A percentile compares a stretch with the other conserved stretches of the same genome.
Conservation (phyloP, 2,113 vertebrate genomes). For the Indri indri region DNA sequence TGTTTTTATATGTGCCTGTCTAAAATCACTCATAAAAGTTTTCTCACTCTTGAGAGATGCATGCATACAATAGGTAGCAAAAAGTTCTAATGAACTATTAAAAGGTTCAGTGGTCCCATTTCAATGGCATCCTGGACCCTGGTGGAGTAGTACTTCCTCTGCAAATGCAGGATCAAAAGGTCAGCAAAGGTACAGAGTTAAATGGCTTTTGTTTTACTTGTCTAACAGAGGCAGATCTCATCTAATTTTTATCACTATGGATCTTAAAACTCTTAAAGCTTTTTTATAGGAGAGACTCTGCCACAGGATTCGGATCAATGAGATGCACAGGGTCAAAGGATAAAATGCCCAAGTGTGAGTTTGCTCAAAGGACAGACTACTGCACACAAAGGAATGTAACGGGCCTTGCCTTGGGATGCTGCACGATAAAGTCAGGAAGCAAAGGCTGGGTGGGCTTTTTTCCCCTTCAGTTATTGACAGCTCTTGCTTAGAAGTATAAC, state of each 20-base stretch:
- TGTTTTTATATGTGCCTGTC: background rate
- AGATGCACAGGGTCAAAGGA: background rate
- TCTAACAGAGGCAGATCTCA: background rate
- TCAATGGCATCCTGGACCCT: background rate
- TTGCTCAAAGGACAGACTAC: background rate
- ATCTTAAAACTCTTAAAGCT: background rate
- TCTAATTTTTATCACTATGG: slow-evolving; percentile 17
- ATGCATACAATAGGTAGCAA: background rate
- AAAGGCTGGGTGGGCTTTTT: fast-evolving
- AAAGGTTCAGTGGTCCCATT: background rate
- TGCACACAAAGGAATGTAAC: fast-evolving
- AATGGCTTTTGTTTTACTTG: slow-evolving; percentile 31
- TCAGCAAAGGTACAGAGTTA: background rate
- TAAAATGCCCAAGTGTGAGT: background rate
- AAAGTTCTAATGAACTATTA: slow-evolving; percentile 18
- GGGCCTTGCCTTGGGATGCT: no score
- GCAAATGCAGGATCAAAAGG: slow-evolving; percentile 1
- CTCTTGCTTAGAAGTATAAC: background rate
- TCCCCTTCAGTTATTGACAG: background rate
- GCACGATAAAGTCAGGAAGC: background rate
- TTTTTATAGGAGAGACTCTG: background rate
- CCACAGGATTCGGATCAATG: background rate
- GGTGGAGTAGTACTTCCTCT: background rate
- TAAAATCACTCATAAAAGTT: background rate
- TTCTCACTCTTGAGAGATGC: background rate